phyloP scores from a whole-genome alignment of 2,113 vertebrate genomes.

The Siniperca knerii region DNA sequence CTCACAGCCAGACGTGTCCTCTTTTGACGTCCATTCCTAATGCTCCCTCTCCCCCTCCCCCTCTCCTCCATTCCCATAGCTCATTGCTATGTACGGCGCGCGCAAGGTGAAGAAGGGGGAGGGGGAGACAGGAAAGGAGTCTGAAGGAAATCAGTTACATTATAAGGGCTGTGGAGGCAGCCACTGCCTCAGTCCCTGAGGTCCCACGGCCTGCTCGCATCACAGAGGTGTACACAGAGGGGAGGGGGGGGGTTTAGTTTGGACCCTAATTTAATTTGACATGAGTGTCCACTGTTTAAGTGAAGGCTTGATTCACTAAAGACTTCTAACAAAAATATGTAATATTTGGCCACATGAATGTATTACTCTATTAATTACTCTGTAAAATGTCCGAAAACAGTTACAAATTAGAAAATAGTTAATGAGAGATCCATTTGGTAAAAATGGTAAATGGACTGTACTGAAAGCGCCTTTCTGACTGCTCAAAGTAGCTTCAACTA shows the following conservation, averaged over 20 bases:
- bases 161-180: constrained; percentile 53
- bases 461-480: no score
- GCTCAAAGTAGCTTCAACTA: no score
- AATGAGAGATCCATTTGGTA: no score
- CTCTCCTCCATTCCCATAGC: constrained; percentile 21
- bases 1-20: constrained; percentile 71
- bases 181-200: constrained; percentile 39
- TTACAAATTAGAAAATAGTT: no score
- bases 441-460: no score
- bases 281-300: background rate
- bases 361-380: background rate
- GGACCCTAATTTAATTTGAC: background rate
- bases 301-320: background rate
- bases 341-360: background rate
- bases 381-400: no score
- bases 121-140: constrained; percentile 35
- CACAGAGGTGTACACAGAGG: constrained; percentile 38
- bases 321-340: background rate
- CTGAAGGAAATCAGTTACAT: constrained; percentile 65
- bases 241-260: constrained; percentile 11
- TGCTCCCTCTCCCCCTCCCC: background rate
- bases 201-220: constrained; percentile 45
- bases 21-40: constrained; percentile 60
- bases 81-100: background rate
- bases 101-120: background rate